A percentile compares a stretch with the other conserved stretches of the same genome.
Evolutionary conservation across 1,140 invertebrate genomes (phyloP).

Genomic region (Trypoxylus dichotomus): DNA sequence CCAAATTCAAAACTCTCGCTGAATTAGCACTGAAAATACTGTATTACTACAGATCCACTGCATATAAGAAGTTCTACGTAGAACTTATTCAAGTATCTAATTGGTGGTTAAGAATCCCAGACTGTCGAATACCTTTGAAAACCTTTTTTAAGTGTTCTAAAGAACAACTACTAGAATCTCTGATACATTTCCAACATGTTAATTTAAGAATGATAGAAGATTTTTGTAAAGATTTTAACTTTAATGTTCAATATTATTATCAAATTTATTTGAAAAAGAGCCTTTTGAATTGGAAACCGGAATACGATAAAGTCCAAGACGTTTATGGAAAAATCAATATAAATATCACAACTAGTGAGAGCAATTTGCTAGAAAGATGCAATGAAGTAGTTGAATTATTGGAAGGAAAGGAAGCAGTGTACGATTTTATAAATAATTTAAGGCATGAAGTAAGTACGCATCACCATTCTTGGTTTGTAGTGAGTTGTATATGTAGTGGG

Average conservation of each 20-base stretch:
- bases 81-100: conserved; percentile 33
- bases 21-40: conserved; percentile 32
- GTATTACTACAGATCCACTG: conserved; percentile 28
- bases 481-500: no score
- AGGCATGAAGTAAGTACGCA: conserved; percentile 34
- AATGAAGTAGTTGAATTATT: conserved; percentile 35
- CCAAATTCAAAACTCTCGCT: conserved; percentile 39
- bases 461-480: not conserved
- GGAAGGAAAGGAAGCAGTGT: conserved; percentile 32
- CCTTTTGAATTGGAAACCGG: conserved; percentile 44
- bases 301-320: conserved; percentile 38
- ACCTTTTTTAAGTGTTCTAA: conserved; percentile 36
- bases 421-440: conserved; percentile 31
- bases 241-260: conserved; percentile 40
- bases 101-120: conserved; percentile 43
- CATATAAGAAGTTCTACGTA: not conserved
- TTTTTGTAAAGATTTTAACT: conserved; percentile 46
- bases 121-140: conserved; percentile 37
- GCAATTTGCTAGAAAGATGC: conserved; percentile 37
- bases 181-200: conserved; percentile 38
- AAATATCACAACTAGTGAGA: conserved; percentile 36
- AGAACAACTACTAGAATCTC: conserved; percentile 36
- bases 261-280: conserved; percentile 39
- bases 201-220: conserved; percentile 33
- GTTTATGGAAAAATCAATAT: conserved; percentile 32